phyloP scores from a whole-genome alignment of 2,888 invertebrate genomes.

The Aphidoletes aphidimyza region DNA sequence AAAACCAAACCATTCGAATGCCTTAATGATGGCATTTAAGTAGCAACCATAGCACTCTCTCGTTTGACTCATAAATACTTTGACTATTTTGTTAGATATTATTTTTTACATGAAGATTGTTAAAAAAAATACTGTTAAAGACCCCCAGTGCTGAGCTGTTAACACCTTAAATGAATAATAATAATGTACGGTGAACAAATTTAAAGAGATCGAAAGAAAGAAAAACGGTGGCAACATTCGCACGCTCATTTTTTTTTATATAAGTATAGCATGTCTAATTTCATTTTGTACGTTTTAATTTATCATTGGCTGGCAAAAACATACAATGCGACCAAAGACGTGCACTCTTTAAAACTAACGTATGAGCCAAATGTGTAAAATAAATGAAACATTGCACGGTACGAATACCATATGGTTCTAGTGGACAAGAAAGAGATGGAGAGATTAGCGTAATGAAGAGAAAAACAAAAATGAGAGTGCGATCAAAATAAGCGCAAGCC shows the following conservation, averaged over 20 bases:
- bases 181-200: background rate
- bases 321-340: background rate
- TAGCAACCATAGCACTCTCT: too few relatives aligned
- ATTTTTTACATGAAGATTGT: too few relatives aligned
- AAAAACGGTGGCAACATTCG: conserved; percentile 5
- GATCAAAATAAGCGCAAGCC: background rate
- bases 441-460: background rate
- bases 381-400: background rate
- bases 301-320: background rate
- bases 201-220: background rate
- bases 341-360: too few relatives aligned
- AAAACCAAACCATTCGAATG: background rate
- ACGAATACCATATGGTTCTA: background rate
- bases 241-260: conserved; percentile 37
- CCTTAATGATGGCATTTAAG: conserved; percentile 3
- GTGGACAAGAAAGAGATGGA: background rate
- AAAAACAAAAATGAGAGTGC: background rate
- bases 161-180: conserved; percentile 39
- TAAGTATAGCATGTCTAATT: conserved; percentile 22
- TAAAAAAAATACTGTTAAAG: conserved; percentile 10
- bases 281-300: conserved; percentile 52
- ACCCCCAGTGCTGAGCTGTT: background rate
- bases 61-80: too few relatives aligned
- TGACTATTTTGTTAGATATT: too few relatives aligned
- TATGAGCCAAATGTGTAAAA: background rate